These are phyloP conservation scores for Pseudomugil tenellus DNA, from an alignment of 2,797 vertebrate species.

Conservation along the genomic window DNA sequence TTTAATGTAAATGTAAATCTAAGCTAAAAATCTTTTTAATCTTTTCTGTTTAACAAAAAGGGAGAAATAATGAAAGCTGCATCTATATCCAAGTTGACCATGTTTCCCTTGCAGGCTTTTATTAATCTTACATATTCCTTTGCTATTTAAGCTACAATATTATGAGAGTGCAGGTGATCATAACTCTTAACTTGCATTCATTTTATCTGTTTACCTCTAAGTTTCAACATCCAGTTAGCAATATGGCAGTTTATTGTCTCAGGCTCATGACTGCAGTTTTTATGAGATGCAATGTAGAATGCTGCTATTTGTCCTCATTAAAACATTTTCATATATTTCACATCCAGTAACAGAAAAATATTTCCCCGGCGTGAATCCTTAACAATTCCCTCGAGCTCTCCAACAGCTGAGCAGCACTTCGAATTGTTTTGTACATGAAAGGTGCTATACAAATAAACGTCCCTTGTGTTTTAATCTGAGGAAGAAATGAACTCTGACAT, in stretches of 20 bases:
- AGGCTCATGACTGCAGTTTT: background rate
- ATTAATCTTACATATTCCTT: too few species aligned
- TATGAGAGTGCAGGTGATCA: too few species aligned
- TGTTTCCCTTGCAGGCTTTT: too few species aligned
- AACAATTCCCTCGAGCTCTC: slow-evolving; percentile 12
- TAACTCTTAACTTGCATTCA: background rate
- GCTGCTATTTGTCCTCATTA: background rate
- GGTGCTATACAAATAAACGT: too few species aligned
- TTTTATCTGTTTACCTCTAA: background rate
- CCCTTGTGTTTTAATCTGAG: slow-evolving; percentile 34
- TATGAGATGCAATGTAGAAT: background rate
- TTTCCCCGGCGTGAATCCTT: slow-evolving; percentile 21
- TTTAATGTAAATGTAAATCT: background rate
- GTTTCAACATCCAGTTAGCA: slow-evolving; percentile 14
- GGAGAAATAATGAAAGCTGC: too few species aligned
- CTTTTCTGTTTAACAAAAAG: background rate
- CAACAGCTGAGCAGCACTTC: slow-evolving; percentile 14
- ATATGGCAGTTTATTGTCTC: slow-evolving; percentile 14
- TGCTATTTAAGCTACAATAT: too few species aligned
- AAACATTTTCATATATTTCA: slow-evolving; percentile 9
- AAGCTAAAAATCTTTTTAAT: background rate
- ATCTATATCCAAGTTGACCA: too few species aligned
- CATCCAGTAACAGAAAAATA: slow-evolving; percentile 4
- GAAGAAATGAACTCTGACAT: slow-evolving; percentile 36
- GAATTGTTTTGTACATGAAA: too few species aligned